A percentile compares a stretch with the other conserved stretches of the same genome.
phyloP scores from a whole-genome alignment of 2,888 invertebrate genomes.

The Chironomus riparius region DNA sequence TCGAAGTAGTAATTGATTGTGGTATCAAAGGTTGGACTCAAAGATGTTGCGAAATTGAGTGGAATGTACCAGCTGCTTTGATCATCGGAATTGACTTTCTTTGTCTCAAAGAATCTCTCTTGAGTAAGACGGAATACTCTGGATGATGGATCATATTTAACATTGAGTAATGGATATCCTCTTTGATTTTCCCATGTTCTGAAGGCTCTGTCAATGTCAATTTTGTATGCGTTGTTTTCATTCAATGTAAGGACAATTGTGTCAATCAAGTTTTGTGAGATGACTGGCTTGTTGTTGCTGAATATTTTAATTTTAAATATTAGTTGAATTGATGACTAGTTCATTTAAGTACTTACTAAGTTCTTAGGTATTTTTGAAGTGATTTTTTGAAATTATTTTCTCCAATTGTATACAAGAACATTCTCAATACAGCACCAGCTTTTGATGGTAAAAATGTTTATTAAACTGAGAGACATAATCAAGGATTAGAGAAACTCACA shows the following conservation, averaged over 20 bases:
- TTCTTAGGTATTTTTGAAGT: no score
- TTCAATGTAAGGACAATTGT: neutral
- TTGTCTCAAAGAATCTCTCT: neutral
- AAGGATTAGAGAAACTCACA: neutral
- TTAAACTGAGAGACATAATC: neutral
- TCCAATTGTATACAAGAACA: neutral
- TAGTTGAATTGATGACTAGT: no score
- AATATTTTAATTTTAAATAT: neutral
- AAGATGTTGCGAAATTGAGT: neutral
- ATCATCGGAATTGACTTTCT: neutral
- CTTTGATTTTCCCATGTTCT: constrained; percentile 58
- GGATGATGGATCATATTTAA: constrained; percentile 43
- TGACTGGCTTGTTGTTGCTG: neutral
- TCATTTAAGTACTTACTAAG: no score
- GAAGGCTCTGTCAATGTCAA: neutral
- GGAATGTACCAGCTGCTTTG: constrained; percentile 17
- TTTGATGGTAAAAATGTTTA: neutral
- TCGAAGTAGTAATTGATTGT: neutral
- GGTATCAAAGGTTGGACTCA: neutral
- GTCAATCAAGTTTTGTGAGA: neutral
- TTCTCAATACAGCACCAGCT: constrained; percentile 7
- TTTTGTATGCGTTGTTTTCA: no score
- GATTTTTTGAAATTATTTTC: no score
- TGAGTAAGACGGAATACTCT: constrained; percentile 32
- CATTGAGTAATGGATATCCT: constrained; percentile 63